Evolutionary conservation across 2,113 vertebrate species (phyloP).

Genomic region (Nipponia nippon): DNA sequence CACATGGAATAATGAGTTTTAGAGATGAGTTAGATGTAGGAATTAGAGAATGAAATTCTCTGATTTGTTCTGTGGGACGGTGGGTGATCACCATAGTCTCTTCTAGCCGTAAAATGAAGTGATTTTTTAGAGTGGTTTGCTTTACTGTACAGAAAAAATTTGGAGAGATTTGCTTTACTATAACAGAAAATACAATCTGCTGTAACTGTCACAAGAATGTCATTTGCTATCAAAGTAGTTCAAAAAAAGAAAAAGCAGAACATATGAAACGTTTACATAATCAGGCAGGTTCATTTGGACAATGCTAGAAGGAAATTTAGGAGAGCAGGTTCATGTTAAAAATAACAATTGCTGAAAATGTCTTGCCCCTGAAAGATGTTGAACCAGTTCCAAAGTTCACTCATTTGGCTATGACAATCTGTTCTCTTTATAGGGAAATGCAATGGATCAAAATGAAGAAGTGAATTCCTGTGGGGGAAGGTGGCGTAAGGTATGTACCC

Average conservation of each 20-base stretch:
- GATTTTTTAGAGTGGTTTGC: neutral
- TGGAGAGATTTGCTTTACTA: neutral
- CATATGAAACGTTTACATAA: neutral
- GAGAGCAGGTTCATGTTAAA: neutral
- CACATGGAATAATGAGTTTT: neutral
- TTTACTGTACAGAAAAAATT: neutral
- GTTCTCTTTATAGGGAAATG: neutral
- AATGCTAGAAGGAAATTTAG: neutral
- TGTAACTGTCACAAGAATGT: neutral
- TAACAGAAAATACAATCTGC: constrained; percentile 31
- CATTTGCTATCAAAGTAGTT: neutral
- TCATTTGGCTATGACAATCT: neutral
- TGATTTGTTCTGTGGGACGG: neutral
- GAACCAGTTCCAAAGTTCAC: neutral
- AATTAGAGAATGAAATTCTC: neutral
- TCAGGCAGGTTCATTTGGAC: neutral
- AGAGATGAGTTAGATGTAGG: neutral
- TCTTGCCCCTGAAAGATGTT: neutral
- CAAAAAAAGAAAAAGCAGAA: neutral
- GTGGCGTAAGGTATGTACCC: neutral
- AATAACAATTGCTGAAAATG: neutral
- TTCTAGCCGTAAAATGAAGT: neutral
- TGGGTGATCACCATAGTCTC: neutral
- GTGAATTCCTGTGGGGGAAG: neutral
- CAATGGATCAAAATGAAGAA: neutral